These are phyloP conservation scores for Zosterops pallidus DNA, from an alignment of 2,113 vertebrate species.

Conservation along the genomic window DNA sequence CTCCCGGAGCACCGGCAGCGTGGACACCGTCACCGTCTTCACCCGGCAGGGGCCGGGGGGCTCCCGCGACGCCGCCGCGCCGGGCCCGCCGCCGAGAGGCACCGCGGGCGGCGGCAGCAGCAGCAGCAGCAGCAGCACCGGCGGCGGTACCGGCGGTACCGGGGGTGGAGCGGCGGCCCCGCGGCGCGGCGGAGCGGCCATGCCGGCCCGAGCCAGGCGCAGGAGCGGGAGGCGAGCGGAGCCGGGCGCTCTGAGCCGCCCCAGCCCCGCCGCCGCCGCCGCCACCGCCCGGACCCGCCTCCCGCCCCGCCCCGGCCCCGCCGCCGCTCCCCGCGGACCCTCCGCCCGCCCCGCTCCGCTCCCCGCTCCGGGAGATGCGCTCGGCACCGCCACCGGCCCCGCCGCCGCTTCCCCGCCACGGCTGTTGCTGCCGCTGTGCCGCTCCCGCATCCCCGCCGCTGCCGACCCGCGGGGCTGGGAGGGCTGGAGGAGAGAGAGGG, in stretches of 20 bases:
- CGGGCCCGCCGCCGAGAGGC: constrained; percentile 40
- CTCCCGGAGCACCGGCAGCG: constrained; percentile 91
- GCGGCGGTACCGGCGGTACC: no score
- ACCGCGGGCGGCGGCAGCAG: no score
- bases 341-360: not conserved
- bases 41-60: constrained; percentile 79
- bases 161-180: no score
- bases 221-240: no score
- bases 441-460: not conserved
- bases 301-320: no score
- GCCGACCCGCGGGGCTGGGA: accelerated
- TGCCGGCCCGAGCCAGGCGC: no score
- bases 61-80: constrained; percentile 60
- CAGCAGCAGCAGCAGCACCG: no score
- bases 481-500: not conserved
- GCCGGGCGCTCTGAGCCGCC: no score
- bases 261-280: no score
- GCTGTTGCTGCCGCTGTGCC: not conserved
- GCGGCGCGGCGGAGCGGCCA: no score
- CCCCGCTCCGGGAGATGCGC: not conserved
- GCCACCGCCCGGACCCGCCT: no score
- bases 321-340: not conserved
- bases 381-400: not conserved
- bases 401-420: not conserved
- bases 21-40: constrained; percentile 93